Evolutionary conservation across 2,888 invertebrate species (phyloP).

Genomic region (Micropterix aruncella): DNA sequence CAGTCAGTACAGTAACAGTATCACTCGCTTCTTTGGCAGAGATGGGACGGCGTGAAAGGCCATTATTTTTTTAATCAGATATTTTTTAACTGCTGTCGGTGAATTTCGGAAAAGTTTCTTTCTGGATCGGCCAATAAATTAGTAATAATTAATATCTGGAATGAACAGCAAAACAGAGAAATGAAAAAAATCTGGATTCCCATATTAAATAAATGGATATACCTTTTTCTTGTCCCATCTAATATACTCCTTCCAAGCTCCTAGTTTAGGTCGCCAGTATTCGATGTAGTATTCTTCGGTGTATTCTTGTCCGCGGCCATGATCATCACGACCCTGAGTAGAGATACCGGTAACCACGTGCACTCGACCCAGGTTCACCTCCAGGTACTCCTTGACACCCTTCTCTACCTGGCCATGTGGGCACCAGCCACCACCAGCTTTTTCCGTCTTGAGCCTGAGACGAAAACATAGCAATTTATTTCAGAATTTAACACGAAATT

Average conservation of each 20-base stretch:
- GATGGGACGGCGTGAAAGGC: too few relatives aligned
- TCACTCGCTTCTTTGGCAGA: too few relatives aligned
- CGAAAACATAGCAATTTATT: too few relatives aligned
- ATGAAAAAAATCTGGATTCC: not conserved
- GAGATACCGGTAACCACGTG: constrained; percentile 56
- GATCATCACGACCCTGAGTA: constrained; percentile 65
- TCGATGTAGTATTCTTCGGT: constrained; percentile 56
- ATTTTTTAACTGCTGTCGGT: too few relatives aligned
- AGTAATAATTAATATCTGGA: not conserved
- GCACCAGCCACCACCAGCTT: constrained; percentile 67
- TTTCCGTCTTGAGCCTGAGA: constrained; percentile 54
- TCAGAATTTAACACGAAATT: too few relatives aligned
- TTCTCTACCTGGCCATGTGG: constrained; percentile 50
- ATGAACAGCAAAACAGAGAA: constrained; percentile 11
- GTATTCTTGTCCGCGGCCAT: constrained; percentile 62
- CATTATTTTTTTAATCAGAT: too few relatives aligned
- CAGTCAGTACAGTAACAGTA: too few relatives aligned
- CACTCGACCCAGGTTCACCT: constrained; percentile 42
- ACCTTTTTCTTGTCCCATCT: constrained; percentile 54
- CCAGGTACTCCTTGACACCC: constrained; percentile 51
- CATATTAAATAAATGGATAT: too few relatives aligned
- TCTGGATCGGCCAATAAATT: too few relatives aligned
- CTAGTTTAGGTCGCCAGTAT: constrained; percentile 47
- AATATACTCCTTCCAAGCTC: constrained; percentile 48
- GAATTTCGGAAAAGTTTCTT: too few relatives aligned